Evolutionary conservation across 2,888 invertebrate genomes (phyloP).

Genomic region (Amphimallon solstitiale): DNA sequence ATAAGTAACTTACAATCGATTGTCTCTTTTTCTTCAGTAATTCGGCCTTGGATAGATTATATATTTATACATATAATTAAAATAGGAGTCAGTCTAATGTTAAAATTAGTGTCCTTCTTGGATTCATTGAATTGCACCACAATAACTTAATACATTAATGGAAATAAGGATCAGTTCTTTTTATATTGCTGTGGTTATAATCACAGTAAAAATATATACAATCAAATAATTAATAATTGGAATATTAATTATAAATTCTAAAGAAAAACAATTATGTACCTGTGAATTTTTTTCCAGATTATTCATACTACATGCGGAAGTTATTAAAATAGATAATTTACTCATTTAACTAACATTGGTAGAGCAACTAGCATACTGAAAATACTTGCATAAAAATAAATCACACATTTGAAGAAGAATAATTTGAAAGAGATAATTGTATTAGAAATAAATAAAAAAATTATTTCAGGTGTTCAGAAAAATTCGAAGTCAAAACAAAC

Average conservation of each 20-base stretch:
- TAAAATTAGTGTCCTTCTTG: conserved; percentile 35
- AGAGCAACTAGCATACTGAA: too few species aligned
- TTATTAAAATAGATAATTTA: too few species aligned
- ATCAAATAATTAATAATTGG: too few species aligned
- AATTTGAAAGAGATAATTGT: too few species aligned
- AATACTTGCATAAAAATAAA: too few species aligned
- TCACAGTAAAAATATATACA: conserved; percentile 13
- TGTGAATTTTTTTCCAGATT: too few species aligned
- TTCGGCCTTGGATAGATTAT: neutral
- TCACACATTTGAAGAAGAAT: too few species aligned
- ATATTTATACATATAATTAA: neutral
- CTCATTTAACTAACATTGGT: too few species aligned
- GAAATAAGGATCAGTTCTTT: conserved; percentile 1
- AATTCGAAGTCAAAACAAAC: too few species aligned
- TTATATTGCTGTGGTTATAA: conserved; percentile 19
- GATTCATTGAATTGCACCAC: conserved; percentile 24
- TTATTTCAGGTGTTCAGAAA: too few species aligned
- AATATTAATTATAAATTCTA: neutral
- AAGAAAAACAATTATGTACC: neutral
- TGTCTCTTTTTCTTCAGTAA: conserved; percentile 27
- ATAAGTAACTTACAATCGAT: conserved; percentile 40
- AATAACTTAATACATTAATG: neutral
- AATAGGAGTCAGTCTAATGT: conserved; percentile 5
- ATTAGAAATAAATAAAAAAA: too few species aligned
- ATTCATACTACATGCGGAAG: too few species aligned